Evolutionary conservation across 2,113 vertebrate species (phyloP), one percentile per base, ranked within the genome.

Genomic region (Nymphicus hollandicus): DNA sequence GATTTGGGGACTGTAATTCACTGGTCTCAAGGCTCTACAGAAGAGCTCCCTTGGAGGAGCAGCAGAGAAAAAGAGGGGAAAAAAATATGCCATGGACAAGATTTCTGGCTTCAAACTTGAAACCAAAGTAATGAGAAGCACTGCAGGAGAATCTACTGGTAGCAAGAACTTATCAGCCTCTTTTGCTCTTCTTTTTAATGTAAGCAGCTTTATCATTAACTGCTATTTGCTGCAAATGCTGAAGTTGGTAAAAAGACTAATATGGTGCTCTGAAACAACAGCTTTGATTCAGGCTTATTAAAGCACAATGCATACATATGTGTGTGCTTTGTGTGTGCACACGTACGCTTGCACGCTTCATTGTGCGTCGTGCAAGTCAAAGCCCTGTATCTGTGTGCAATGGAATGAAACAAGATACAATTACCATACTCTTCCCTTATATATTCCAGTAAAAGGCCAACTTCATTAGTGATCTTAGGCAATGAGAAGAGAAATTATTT

Each of bases 161-260:
- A 61, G 39, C 43, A 78, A 72, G 55, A 47, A 85, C 16, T 61
- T 56, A 76, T 7, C 85, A 89, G 88, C 52, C 53, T 88, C 49
- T 56, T 81, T 27, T 81, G 23, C 65, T 81, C 43, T 74, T 76
- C 70, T 82, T 15, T 86, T 70, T 72, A 86, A 91, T 46, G 56
- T 39, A 76, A 82, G 74, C 35, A 31, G 70, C 66, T 93, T 94
- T 95, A 79, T 80, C 81, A 63, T 94, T 94, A 93, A 86, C 77
- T 94, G 77, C 19, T 87, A 61, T 89, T 93, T 88, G 65, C 65
- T 29, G 81, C 69, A 84, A 81, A 81, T 52, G 89, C 55, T 84
- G 83, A 87, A 87, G 49, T 27, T 81, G 41, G 69, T 82, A 24
- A 72, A 87, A 88, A 81, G 47, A 44, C 61, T 78, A 86, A 81